Conservation (phyloP, 2,888 invertebrate genomes). For the Luperina testacea region DNA sequence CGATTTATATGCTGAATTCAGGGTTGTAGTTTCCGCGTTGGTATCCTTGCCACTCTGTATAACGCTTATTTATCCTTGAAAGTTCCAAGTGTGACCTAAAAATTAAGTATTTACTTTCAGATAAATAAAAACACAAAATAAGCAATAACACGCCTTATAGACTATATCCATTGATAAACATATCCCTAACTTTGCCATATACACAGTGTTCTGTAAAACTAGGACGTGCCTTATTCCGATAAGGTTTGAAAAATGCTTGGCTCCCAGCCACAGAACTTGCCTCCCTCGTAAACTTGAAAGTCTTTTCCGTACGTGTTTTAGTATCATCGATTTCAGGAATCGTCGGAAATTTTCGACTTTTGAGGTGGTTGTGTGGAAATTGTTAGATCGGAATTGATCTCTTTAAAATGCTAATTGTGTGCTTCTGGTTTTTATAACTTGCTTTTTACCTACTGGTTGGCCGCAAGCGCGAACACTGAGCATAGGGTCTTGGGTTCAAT, state of each 20-base stretch:
- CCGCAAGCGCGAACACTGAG: not conserved
- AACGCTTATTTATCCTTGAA: not conserved
- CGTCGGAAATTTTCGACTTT: constrained; percentile 21
- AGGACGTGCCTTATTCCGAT: constrained; percentile 43
- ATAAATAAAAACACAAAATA: constrained; percentile 8
- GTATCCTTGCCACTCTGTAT: no score
- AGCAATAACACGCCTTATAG: constrained; percentile 1
- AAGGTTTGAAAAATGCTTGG: constrained; percentile 52
- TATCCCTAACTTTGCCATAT: constrained; percentile 29
- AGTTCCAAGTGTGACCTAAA: not conserved
- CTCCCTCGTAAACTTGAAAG: constrained; percentile 51
- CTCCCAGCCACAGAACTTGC: constrained; percentile 49
- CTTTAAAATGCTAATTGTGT: constrained; percentile 1
- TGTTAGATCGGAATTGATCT: constrained; percentile 11
- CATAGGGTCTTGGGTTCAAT: not conserved
- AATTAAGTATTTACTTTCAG: not conserved
- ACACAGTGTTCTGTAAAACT: constrained; percentile 42
- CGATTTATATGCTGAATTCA: no score
- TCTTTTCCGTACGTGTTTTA: constrained; percentile 39
- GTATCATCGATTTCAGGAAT: constrained; percentile 19
- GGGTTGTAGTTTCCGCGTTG: no score
- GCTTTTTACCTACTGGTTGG: not conserved
- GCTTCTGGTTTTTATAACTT: constrained; percentile 2
- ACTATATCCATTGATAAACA: constrained; percentile 27
- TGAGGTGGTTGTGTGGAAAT: not conserved